Percentiles rank a stretch among this genome's conserved stretches.
These are phyloP conservation scores for Mustelus asterias DNA, from an alignment of 2,113 vertebrate genomes.

Conservation along the genomic window DNA sequence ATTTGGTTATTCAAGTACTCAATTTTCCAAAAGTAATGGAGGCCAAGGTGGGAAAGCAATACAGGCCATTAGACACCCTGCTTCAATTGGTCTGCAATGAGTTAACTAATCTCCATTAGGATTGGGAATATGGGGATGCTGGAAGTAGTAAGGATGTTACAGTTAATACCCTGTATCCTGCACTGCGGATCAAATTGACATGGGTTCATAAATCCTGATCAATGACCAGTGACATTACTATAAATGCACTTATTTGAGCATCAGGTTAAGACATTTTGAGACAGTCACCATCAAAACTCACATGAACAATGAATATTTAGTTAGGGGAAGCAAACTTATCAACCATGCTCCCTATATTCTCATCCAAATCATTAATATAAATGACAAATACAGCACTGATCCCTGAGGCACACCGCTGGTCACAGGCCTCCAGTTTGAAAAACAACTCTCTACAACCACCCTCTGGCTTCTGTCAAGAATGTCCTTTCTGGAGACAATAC, in stretches of 20 bases:
- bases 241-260: not conserved
- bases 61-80: not conserved
- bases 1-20: not conserved
- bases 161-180: not conserved
- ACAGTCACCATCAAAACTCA: not conserved
- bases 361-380: too few relatives aligned
- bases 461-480: too few relatives aligned
- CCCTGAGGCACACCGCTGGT: too few relatives aligned
- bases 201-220: not conserved
- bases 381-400: too few relatives aligned
- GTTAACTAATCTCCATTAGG: too few relatives aligned
- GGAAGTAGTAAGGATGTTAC: too few relatives aligned
- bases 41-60: not conserved
- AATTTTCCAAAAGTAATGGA: not conserved
- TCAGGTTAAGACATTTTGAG: not conserved
- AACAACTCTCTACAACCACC: too few relatives aligned
- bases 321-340: not conserved
- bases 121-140: too few relatives aligned
- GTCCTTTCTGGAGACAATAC: too few relatives aligned
- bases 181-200: not conserved
- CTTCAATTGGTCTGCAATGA: too few relatives aligned
- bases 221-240: not conserved
- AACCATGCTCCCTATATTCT: too few relatives aligned
- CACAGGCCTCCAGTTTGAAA: too few relatives aligned
- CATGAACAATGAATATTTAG: not conserved